These are phyloP conservation scores for Labeo catla DNA, from an alignment of 2,113 vertebrate species.

Conservation along the genomic window DNA sequence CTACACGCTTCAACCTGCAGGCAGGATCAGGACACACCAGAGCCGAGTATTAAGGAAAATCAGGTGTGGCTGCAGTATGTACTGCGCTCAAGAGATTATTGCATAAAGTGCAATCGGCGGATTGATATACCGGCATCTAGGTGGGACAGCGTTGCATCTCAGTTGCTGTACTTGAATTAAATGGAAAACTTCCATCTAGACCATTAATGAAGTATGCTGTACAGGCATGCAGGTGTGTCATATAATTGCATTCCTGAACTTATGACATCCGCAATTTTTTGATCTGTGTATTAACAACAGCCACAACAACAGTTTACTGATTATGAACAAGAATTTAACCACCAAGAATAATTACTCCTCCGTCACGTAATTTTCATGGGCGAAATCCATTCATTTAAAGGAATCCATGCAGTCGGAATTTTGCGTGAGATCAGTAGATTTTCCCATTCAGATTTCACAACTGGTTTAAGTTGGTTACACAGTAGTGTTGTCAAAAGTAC, in stretches of 20 bases:
- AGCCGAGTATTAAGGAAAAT: background rate
- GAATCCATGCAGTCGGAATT: too few relatives aligned
- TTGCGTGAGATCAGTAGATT: too few relatives aligned
- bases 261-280: background rate
- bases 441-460: too few relatives aligned
- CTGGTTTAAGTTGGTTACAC: too few relatives aligned
- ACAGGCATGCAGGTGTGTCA: background rate
- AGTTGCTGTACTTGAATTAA: background rate
- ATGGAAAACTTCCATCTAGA: background rate
- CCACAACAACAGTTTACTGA: too few relatives aligned
- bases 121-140: background rate
- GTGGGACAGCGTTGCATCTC: background rate
- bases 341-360: too few relatives aligned
- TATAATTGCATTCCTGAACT: background rate
- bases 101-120: background rate
- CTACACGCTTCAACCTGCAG: slow-evolving; percentile 46
- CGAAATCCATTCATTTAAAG: too few relatives aligned
- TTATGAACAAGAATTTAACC: too few relatives aligned
- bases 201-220: background rate
- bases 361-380: too few relatives aligned
- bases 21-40: background rate
- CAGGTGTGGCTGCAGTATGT: background rate
- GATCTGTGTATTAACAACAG: background rate
- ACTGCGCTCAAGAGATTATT: background rate
- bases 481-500: too few relatives aligned